Conservation (phyloP, 2,888 invertebrate species). For the Lepas anatifera region DNA sequence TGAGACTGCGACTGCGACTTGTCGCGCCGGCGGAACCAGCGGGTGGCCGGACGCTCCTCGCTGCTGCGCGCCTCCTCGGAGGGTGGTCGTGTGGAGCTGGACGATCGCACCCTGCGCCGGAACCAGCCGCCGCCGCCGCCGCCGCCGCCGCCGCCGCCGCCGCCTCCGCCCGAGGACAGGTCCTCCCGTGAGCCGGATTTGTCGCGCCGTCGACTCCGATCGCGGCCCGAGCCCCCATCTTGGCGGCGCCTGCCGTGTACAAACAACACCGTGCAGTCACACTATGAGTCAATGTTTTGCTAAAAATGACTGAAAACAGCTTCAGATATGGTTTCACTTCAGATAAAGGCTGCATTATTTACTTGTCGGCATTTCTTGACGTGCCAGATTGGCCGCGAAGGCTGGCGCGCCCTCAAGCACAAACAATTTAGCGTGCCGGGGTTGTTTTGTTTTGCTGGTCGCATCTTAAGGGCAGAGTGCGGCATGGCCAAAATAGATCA, state of each 20-base stretch:
- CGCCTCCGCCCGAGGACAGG: neutral
- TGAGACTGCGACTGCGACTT: slow-evolving; percentile 32
- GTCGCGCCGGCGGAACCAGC: slow-evolving; percentile 42
- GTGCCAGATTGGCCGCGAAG: no score
- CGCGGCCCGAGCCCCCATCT: slow-evolving; percentile 15
- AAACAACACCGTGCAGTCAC: no score
- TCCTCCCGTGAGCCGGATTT: neutral
- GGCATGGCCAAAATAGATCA: no score
- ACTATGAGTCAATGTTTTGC: no score
- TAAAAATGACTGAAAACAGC: no score
- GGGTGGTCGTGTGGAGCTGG: slow-evolving; percentile 14
- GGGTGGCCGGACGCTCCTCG: slow-evolving; percentile 33
- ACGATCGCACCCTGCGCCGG: slow-evolving; percentile 23
- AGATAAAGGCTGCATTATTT: no score
- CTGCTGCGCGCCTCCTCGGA: slow-evolving; percentile 25
- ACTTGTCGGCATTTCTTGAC: no score
- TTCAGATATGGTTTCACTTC: no score
- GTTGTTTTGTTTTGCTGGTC: no score
- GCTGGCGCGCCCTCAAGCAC: no score
- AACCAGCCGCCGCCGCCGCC: slow-evolving; percentile 25
- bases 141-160: slow-evolving; percentile 18
- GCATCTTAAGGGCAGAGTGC: no score
- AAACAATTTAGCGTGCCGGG: no score
- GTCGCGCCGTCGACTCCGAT: slow-evolving; percentile 2
- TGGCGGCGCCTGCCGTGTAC: slow-evolving; percentile 14